Percentiles rank a stretch among this genome's conserved stretches.
phyloP scores from a whole-genome alignment of 2,113 vertebrate genomes.

The Chinchilla lanigera region DNA sequence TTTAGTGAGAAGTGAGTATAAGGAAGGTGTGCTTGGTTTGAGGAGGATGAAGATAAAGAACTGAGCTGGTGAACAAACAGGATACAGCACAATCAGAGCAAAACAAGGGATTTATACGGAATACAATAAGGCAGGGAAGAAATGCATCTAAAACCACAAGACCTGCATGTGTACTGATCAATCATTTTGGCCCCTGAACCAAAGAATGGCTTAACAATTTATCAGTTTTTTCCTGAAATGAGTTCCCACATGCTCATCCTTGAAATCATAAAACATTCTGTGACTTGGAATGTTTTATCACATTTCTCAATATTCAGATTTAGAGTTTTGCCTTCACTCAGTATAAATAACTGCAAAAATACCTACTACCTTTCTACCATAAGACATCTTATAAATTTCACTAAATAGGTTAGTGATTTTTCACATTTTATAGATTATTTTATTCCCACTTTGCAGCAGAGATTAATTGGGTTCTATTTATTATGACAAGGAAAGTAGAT shows the following conservation, averaged over 20 bases:
- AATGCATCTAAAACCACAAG: not conserved
- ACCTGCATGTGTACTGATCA: not conserved
- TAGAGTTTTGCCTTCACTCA: slow-evolving; percentile 2
- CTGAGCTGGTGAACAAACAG: not conserved
- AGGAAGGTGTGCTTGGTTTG: not conserved
- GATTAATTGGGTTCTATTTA: not conserved
- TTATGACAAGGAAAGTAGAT: not conserved
- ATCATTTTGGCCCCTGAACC: not conserved
- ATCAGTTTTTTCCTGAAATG: not conserved
- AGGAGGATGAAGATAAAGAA: not conserved
- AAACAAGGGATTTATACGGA: not conserved
- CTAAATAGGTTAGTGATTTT: not conserved
- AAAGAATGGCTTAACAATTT: not conserved
- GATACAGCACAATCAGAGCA: not conserved
- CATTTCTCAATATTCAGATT: not conserved
- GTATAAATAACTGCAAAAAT: slow-evolving; percentile 22
- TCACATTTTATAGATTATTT: slow-evolving; percentile 34
- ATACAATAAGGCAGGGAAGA: not conserved
- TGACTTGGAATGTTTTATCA: slow-evolving; percentile 4
- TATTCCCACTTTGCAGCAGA: not conserved
- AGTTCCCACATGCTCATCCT: not conserved
- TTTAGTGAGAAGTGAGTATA: not conserved
- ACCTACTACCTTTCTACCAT: not conserved
- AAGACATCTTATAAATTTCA: slow-evolving; percentile 12
- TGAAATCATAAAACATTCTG: not conserved